Evolutionary conservation across 1,140 invertebrate species (phyloP), one percentile per base, ranked within the genome.

Genomic region (Drosophila mojavensis): DNA sequence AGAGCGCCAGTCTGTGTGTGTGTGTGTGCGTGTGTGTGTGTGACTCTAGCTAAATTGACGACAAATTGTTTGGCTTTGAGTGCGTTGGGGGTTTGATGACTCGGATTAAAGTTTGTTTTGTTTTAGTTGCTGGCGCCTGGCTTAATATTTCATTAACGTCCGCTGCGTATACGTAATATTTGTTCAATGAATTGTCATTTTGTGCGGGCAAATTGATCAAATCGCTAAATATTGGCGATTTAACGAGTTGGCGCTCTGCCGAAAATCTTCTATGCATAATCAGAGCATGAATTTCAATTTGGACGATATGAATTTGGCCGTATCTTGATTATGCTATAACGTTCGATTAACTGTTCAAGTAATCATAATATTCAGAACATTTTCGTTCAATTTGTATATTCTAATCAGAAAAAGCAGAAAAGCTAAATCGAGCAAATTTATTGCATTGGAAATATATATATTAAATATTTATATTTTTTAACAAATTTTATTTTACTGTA

Each of bases 11-110:
- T 47, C n/a, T 7, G n/a, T 28, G 20, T 39, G 43, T 28, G 47
- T 45, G 36, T 1, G 3, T 9, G 15, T 47, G 28, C n/a, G 20
- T 39, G 15, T 30, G 53, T 63, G 56, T 50, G 53, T 59, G 62
- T 28, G 45, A 30, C 48, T 41, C 56, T 30, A 61, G 48, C 61
- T 41, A 83, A 83, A 83, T 82, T 73, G 62, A 50, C 66, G 82
- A 85, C 81, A 85, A 85, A 86, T 86, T 79, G 82, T 79, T 86
- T 76, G 61, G 62, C 64, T 75, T 69, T 68, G 41, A 63, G 50
- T 61, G 63, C 63, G 51, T 48, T 50, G 43, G n/a, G 26, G 54
- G 70, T 68, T 68, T 61, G 68, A 77, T 67, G 63, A 81, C 55
- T 86, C 67, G 83, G 75, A 85, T 86, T 86, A 82, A 75, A 63